Conservation (phyloP, 2,888 invertebrate species). For the Chymomyza fuscimana region DNA sequence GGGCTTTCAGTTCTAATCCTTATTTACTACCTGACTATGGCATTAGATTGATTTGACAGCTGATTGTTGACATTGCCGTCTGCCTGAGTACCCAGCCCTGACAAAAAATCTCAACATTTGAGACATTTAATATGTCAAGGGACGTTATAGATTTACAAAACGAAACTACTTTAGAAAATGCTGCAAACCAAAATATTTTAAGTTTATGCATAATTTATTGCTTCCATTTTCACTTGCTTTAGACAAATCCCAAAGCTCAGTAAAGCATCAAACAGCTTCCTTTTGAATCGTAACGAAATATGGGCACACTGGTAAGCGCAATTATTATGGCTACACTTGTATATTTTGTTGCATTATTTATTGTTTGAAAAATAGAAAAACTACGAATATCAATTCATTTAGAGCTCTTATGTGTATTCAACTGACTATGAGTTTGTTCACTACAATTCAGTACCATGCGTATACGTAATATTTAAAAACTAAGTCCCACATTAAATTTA, state of each 20-base stretch:
- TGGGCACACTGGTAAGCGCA: no score
- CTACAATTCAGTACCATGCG: not conserved
- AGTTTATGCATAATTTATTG: not conserved
- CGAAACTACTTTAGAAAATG: not conserved
- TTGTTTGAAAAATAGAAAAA: no score
- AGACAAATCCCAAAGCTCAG: no score
- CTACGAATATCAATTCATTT: no score
- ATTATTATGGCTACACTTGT: no score
- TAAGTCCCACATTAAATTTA: not conserved
- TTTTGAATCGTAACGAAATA: no score
- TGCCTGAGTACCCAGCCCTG: not conserved
- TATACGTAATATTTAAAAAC: not conserved
- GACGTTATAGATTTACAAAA: not conserved
- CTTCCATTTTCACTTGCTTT: no score
- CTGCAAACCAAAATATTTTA: not conserved
- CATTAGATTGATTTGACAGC: conserved; percentile 57
- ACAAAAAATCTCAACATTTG: conserved; percentile 4
- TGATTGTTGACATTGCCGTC: conserved; percentile 51
- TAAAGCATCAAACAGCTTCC: no score
- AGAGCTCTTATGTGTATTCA: no score
- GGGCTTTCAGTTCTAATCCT: conserved; percentile 61
- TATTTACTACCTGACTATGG: conserved; percentile 24
- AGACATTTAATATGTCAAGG: conserved; percentile 1
- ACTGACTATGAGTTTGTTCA: no score
- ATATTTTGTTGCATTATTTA: no score